Conservation (phyloP, 1,140 invertebrate genomes). For the Pachyrhynchus sulphureomaculatus region DNA sequence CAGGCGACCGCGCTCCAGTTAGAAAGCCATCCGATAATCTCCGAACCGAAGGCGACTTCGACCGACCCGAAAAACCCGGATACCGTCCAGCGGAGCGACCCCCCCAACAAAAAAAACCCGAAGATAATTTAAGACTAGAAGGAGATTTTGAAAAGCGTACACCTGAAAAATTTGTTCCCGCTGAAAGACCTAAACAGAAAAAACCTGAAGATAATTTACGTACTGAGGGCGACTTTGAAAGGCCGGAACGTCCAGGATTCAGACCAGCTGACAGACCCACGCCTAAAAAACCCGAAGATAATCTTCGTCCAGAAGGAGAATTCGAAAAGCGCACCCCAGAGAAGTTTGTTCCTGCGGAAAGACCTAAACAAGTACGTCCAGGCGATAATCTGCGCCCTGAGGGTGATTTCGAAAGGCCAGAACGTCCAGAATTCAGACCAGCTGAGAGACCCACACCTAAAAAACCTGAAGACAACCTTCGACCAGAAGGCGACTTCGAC, state of each 20-base stretch:
- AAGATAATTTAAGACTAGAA: conserved; percentile 60
- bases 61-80: conserved; percentile 51
- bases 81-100: conserved; percentile 54
- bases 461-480: conserved; percentile 64
- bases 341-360: conserved; percentile 49
- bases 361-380: conserved; percentile 51
- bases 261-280: conserved; percentile 51
- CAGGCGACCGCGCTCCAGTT: conserved; percentile 52
- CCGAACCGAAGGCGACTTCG: conserved; percentile 58
- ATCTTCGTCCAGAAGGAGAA: conserved; percentile 62
- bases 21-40: conserved; percentile 57
- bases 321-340: conserved; percentile 54
- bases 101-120: conserved; percentile 49
- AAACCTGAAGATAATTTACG: conserved; percentile 58
- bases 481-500: conserved; percentile 62
- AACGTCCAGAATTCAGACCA: conserved; percentile 50
- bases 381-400: conserved; percentile 62
- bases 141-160: conserved; percentile 63
- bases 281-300: conserved; percentile 58
- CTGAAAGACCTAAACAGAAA: conserved; percentile 42
- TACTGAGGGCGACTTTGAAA: conserved; percentile 60
- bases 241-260: conserved; percentile 33
- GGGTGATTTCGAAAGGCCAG: conserved; percentile 60
- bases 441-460: conserved; percentile 60
- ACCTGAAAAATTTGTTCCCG: conserved; percentile 51